These are phyloP conservation scores for Andrena haemorrhoa DNA, from an alignment of 2,888 invertebrate species.

Conservation along the genomic window DNA sequence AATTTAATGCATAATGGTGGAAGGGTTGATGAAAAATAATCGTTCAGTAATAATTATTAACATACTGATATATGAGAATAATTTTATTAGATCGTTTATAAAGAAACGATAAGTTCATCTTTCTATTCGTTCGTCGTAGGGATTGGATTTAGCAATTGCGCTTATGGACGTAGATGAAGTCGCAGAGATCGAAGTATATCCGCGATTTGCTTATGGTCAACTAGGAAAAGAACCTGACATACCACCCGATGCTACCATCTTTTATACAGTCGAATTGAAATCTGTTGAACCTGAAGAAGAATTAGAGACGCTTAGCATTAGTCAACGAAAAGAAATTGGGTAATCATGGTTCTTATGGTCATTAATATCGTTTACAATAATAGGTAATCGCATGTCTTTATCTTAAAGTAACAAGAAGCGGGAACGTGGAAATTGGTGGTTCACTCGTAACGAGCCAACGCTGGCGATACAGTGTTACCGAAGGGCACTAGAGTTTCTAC, in stretches of 20 bases:
- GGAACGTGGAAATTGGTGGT: slow-evolving; percentile 96
- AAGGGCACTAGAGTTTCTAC: slow-evolving; percentile 93
- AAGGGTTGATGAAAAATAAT: background rate
- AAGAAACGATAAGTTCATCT: background rate
- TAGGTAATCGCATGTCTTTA: slow-evolving; percentile 38
- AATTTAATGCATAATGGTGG: background rate
- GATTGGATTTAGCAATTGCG: slow-evolving; percentile 93
- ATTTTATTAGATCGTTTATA: background rate
- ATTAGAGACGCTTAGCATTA: slow-evolving; percentile 88
- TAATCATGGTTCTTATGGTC: slow-evolving; percentile 82
- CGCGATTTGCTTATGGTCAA: slow-evolving; percentile 94
- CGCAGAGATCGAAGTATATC: slow-evolving; percentile 90
- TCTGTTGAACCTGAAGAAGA: slow-evolving; percentile 89
- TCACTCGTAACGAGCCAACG: slow-evolving; percentile 91
- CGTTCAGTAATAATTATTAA: slow-evolving; percentile 4
- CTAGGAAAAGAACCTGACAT: slow-evolving; percentile 90
- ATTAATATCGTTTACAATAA: background rate
- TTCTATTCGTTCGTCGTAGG: slow-evolving; percentile 85
- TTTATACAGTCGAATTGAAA: slow-evolving; percentile 90
- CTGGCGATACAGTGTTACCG: slow-evolving; percentile 95
- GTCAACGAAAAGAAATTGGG: slow-evolving; percentile 92
- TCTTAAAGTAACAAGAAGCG: slow-evolving; percentile 89
- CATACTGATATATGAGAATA: background rate
- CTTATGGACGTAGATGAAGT: slow-evolving; percentile 94
- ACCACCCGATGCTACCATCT: slow-evolving; percentile 88